phyloP scores from a whole-genome alignment of 1,140 invertebrate genomes.

The Euwallacea fornicatus region DNA sequence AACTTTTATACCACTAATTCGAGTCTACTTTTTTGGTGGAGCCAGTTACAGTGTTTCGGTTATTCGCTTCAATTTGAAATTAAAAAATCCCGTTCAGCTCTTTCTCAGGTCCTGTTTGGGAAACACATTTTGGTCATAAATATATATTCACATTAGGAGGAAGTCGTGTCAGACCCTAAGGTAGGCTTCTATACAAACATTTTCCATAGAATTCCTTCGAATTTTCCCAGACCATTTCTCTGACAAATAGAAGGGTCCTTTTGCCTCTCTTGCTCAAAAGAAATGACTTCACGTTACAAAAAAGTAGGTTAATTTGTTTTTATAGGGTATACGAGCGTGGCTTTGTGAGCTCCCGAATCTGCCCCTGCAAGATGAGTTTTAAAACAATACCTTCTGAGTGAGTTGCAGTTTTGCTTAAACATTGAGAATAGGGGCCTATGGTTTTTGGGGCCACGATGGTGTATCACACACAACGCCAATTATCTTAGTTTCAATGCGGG shows the following conservation, averaged over 20 bases:
- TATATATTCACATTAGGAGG: not conserved
- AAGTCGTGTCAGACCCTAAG: not conserved
- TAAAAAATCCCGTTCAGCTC: not conserved
- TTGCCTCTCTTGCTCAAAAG: not conserved
- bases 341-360: too few relatives aligned
- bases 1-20: not conserved
- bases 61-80: not conserved
- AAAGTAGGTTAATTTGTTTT: constrained; percentile 11
- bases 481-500: too few relatives aligned
- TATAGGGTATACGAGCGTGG: too few relatives aligned
- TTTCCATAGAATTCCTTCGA: not conserved
- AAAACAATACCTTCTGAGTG: too few relatives aligned
- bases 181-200: not conserved
- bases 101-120: too few relatives aligned
- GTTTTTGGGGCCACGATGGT: too few relatives aligned
- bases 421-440: too few relatives aligned
- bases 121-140: not conserved
- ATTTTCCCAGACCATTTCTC: not conserved
- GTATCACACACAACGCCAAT: too few relatives aligned
- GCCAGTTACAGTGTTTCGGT: not conserved
- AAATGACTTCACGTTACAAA: not conserved
- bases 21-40: not conserved
- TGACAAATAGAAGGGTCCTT: constrained; percentile 15
- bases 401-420: too few relatives aligned
- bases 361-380: too few relatives aligned